These are phyloP conservation scores for Cerceris ruficornis DNA, from an alignment of 2,888 invertebrate genomes.

Conservation along the genomic window DNA sequence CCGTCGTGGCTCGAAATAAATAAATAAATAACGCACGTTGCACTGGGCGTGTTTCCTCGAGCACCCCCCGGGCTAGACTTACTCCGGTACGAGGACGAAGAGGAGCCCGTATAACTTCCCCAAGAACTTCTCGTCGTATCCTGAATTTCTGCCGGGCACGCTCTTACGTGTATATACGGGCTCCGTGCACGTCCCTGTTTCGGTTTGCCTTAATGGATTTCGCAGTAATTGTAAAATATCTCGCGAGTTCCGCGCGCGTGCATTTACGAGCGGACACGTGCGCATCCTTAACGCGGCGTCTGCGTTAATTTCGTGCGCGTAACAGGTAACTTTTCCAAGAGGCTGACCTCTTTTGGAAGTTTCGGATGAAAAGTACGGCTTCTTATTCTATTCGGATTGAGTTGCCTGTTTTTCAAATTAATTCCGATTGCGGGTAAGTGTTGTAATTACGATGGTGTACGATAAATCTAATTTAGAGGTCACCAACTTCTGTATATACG, in stretches of 20 bases:
- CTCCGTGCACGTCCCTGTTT: conserved; percentile 55
- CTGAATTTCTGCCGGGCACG: conserved; percentile 56
- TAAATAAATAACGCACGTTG: conserved; percentile 61
- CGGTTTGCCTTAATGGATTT: conserved; percentile 78
- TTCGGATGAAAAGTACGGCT: too few species aligned
- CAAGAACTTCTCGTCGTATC: conserved; percentile 63
- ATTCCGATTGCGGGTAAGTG: too few species aligned
- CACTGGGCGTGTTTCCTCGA: conserved; percentile 55
- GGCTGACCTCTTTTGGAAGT: background rate
- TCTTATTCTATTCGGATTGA: too few species aligned
- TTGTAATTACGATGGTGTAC: too few species aligned
- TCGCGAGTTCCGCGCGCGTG: conserved; percentile 71
- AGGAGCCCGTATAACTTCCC: conserved; percentile 59
- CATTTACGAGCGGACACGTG: conserved; percentile 62
- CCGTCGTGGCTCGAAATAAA: conserved; percentile 44
- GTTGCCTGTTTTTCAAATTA: too few species aligned
- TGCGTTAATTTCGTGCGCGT: conserved; percentile 53
- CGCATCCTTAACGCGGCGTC: conserved; percentile 51
- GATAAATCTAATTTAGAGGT: too few species aligned
- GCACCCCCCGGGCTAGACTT: conserved; percentile 50
- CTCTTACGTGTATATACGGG: conserved; percentile 45
- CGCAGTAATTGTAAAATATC: conserved; percentile 79
- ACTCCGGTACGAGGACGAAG: conserved; percentile 51
- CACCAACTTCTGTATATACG: too few species aligned
- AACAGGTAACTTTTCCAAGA: conserved; percentile 52